These are phyloP conservation scores for Gymnocephalus cernua DNA, from an alignment of 2,113 vertebrate genomes.

Conservation along the genomic window DNA sequence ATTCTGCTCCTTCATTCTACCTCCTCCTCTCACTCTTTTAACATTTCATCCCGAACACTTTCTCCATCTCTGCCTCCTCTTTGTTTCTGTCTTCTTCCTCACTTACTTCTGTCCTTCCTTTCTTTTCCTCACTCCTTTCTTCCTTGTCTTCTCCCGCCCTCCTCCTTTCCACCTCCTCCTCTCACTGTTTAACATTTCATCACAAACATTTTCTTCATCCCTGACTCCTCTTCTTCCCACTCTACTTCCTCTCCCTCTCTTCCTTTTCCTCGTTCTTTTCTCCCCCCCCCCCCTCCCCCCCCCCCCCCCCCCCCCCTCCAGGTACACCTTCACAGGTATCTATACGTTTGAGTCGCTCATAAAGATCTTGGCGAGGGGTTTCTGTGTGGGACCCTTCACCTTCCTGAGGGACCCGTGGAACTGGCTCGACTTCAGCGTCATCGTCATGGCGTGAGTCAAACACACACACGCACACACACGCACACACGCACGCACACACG, in stretches of 20 bases:
- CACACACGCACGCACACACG: background rate
- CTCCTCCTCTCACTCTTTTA: background rate
- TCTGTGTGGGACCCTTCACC: slow-evolving; percentile 95
- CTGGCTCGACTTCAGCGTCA: slow-evolving; percentile 99
- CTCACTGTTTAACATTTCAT: no score
- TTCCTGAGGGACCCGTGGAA: slow-evolving; percentile 99
- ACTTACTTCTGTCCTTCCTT: background rate
- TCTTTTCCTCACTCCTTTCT: background rate
- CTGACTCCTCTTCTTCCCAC: no score
- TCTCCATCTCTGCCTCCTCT: background rate
- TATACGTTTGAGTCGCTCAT: slow-evolving; percentile 98
- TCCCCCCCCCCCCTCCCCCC: background rate
- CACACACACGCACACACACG: background rate
- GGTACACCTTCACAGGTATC: slow-evolving; percentile 98
- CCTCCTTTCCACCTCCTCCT: no score
- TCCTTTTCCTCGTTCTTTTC: background rate
- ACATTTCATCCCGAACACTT: background rate
- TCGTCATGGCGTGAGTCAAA: slow-evolving; percentile 97
- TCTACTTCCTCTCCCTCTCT: background rate
- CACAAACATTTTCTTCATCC: no score
- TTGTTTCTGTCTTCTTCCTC: background rate
- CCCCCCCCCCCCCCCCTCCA: slow-evolving; percentile 70
- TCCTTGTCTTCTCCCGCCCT: background rate
- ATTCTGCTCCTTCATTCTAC: background rate
- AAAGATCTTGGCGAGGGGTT: slow-evolving; percentile 96